Evolutionary conservation across 2,888 invertebrate genomes (phyloP), one percentile per base, ranked within the genome.

Genomic region (Sepioteuthis lessoniana): DNA sequence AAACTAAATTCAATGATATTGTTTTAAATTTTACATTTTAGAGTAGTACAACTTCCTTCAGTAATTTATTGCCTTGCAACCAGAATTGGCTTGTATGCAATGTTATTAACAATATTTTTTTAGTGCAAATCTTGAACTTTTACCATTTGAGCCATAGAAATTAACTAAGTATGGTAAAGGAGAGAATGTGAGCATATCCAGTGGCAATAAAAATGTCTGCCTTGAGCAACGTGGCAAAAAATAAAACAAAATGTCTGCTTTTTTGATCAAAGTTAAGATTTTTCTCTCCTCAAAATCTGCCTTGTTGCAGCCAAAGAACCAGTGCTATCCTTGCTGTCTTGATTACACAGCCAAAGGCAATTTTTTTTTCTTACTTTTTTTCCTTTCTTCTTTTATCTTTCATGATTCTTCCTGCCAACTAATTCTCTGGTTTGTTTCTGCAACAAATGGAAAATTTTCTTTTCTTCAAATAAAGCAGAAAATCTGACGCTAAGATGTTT

Each of bases 161-260:
- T 55, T 21, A 5, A 25, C 25, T 55, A 55, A 55, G 19, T 47
- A 47, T 47, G 31, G 31, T 16, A 35, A 76, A n/a, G n/a, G n/a
- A 25, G 13, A 13, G n/a, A 76, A n/a, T 8, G 8, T 19, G 76
- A 76, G 13, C 76, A n/a, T 25, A 76, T 10, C 76, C 76, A 76
- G 76, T 76, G 76, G n/a, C 76, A 76, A 76, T 76, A 76, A 76
- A 60, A n/a, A 76, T 76, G 76, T 76, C 76, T n/a, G 76, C 76
- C n/a, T 35, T 35, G 4, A 76, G 76, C 35, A 16, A 76, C 31
- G 31, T 31, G 10, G 31, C 16, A n/a, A 76, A 16, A 76, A 76
- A 76, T 35, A 76, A 76, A 76, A 76, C n/a, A n/a, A 35, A 76
- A n/a, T n/a, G n/a, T 76, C n/a, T 76, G 76, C n/a, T 76, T 76